phyloP scores from a whole-genome alignment of 2,113 vertebrate genomes.

The Ariopsis seemanni region DNA sequence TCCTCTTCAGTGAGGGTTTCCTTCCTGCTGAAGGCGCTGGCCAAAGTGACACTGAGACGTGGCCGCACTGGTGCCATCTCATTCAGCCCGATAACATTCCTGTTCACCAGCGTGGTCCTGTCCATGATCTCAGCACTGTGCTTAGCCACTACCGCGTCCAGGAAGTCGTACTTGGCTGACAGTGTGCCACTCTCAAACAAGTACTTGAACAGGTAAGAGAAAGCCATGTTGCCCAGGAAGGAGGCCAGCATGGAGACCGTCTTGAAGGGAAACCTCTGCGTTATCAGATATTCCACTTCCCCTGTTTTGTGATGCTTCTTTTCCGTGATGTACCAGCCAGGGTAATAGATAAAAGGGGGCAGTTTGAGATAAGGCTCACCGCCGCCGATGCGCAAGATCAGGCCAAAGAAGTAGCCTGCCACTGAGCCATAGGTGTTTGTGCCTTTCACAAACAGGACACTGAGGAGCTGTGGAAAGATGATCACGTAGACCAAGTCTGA shows the following conservation, averaged over 20 bases:
- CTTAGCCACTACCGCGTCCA: slow-evolving; percentile 91
- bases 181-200: slow-evolving; percentile 94
- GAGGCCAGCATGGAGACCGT: slow-evolving; percentile 89
- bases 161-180: slow-evolving; percentile 90
- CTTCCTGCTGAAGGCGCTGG: slow-evolving; percentile 87
- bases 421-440: slow-evolving; percentile 96
- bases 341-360: slow-evolving; percentile 92
- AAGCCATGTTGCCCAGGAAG: slow-evolving; percentile 82
- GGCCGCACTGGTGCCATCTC: slow-evolving; percentile 91
- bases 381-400: slow-evolving; percentile 89
- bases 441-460: slow-evolving; percentile 92
- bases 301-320: slow-evolving; percentile 62
- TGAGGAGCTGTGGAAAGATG: slow-evolving; percentile 95
- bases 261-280: slow-evolving; percentile 95
- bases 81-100: slow-evolving; percentile 90
- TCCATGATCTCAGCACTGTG: slow-evolving; percentile 97
- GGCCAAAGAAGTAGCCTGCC: slow-evolving; percentile 86
- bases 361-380: slow-evolving; percentile 92
- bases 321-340: slow-evolving; percentile 74
- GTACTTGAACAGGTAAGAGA: slow-evolving; percentile 93
- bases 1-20: slow-evolving; percentile 85
- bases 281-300: slow-evolving; percentile 74
- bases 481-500: slow-evolving; percentile 98
- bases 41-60: slow-evolving; percentile 85
- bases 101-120: slow-evolving; percentile 91